Conservation (phyloP, 2,888 invertebrate genomes). For the Galeruca laticollis region DNA sequence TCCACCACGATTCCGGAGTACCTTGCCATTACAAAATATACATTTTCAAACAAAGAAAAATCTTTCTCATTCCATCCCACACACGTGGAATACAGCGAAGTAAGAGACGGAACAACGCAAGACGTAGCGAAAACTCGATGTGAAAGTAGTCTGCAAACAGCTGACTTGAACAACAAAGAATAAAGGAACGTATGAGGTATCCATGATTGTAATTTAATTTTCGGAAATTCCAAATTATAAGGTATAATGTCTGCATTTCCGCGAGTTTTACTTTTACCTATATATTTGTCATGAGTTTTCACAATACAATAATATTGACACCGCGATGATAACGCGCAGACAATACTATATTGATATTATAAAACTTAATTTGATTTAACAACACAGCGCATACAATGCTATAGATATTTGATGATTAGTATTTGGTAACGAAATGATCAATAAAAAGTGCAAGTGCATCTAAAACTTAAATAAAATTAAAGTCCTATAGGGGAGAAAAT, state of each 20-base stretch:
- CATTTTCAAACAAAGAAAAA: constrained; percentile 44
- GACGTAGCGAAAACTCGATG: constrained; percentile 53
- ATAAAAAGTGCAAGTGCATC: constrained; percentile 19
- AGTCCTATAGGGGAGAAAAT: constrained; percentile 55
- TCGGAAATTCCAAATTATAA: background rate
- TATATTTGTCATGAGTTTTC: constrained; percentile 1
- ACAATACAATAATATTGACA: constrained; percentile 27
- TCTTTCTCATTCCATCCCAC: constrained; percentile 38
- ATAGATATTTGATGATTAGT: constrained; percentile 1
- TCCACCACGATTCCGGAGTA: constrained; percentile 30
- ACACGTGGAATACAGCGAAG: constrained; percentile 44
- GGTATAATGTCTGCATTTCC: background rate
- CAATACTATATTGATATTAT: constrained; percentile 23
- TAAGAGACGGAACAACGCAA: constrained; percentile 40
- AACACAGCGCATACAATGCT: constrained; percentile 3
- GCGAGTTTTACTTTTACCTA: background rate
- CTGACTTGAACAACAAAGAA: constrained; percentile 67
- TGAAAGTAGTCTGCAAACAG: constrained; percentile 60
- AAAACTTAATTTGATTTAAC: constrained; percentile 18
- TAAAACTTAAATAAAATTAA: constrained; percentile 32
- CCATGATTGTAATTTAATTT: constrained; percentile 40
- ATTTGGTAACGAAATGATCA: constrained; percentile 1
- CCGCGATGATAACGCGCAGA: constrained; percentile 1
- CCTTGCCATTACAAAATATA: constrained; percentile 32
- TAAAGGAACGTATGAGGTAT: constrained; percentile 35